Base-by-base conservation (phyloP, 2,113 vertebrate species). In the Cavia aperea region DNA sequence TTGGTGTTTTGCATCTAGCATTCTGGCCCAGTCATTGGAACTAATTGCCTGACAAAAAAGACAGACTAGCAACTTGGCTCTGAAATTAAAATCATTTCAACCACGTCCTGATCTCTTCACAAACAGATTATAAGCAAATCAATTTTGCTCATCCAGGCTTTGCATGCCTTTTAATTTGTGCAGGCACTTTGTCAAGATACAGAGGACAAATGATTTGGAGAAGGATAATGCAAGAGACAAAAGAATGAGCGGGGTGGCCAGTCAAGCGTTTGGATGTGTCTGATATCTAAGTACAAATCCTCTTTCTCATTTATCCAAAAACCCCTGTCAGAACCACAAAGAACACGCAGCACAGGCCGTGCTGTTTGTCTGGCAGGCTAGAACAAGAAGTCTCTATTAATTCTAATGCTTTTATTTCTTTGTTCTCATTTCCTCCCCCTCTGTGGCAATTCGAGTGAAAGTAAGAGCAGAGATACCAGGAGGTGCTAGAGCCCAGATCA, bases 41-140 rank as follows among this genome's bases (percentile, higher is more conserved):
- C 96, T 96, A 96, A 97, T 93, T 96, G 89, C 92, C 95, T 97
- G 96, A 96, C 95, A 96, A 95, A 96, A 93, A 93, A 96, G 95
- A 96, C 94, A 92, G 96, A 95, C 95, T 65, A 91, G 95, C 43
- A 1, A 93, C 95, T 92, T 72, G 81, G 95, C 93, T 95, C 92
- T 90, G 86, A 96, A 97, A 96, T 97, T 94, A 95, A 96, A 97
- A 95, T 95, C 96, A 89, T 93, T 95, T 94, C 94, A 95, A 96
- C 94, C 93, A 92, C 88, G 2, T 95, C 94, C 94, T 65, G 95
- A 91, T 92, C 82, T 81, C 95, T 96, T 96, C 93, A 95, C 94
- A 96, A 95, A 96, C 92, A 97, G 94, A 96, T 97, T 96, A 95
- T 66, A 96, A 81, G 81, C 95, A 73, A 96, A 95, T 96, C 89